Evolutionary conservation across 2,113 vertebrate species (phyloP).

Genomic region (Pomatostomus ruficeps): DNA sequence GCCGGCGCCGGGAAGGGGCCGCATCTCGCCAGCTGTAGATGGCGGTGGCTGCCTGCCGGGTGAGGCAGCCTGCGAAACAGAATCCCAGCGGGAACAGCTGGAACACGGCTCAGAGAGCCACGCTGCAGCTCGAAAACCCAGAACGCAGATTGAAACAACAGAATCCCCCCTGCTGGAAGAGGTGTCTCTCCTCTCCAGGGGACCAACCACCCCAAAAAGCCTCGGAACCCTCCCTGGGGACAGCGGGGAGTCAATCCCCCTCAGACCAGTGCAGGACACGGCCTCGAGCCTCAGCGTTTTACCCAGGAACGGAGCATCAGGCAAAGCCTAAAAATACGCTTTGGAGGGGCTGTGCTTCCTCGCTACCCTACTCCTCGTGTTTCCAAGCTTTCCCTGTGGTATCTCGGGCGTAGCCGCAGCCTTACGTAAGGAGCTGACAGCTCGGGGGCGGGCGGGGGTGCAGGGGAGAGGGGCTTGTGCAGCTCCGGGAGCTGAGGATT

Average conservation of each 20-base stretch:
- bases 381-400: background rate
- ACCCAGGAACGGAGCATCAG: background rate
- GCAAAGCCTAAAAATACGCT: background rate
- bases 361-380: background rate
- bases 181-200: background rate
- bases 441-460: background rate
- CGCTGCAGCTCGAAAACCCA: background rate
- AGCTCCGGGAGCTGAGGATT: background rate
- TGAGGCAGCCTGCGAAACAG: background rate
- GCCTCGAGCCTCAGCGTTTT: accelerated
- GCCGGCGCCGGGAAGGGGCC: background rate
- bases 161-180: background rate
- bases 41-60: background rate
- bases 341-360: background rate
- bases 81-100: background rate
- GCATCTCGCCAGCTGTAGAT: background rate
- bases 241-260: accelerated
- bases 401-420: background rate
- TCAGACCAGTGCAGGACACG: accelerated
- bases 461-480: background rate
- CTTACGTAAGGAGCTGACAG: constrained; percentile 52
- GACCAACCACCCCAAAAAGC: background rate
- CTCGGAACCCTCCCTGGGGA: accelerated
- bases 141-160: background rate
- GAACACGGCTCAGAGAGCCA: background rate